Evolutionary conservation across 2,113 vertebrate species (phyloP).

Genomic region (Scalopus aquaticus): DNA sequence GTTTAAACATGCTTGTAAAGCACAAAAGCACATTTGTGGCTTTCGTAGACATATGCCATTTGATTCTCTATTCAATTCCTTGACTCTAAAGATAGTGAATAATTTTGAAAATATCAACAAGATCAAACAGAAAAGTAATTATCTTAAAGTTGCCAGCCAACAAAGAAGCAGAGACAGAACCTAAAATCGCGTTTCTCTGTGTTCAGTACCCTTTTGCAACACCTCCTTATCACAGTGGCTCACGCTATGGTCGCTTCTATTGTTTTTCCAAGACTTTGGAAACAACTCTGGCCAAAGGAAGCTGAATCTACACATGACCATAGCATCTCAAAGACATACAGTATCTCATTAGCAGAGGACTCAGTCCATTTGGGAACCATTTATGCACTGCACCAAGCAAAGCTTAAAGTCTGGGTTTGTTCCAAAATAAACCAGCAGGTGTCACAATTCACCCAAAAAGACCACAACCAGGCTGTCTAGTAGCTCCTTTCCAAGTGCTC

Average conservation of each 20-base stretch:
- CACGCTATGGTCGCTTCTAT: not conserved
- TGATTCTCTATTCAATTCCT: not conserved
- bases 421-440: conserved; percentile 74
- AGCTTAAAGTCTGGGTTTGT: not conserved
- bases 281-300: not conserved
- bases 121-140: not conserved
- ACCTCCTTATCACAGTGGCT: not conserved
- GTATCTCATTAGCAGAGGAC: not conserved
- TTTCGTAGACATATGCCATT: not conserved
- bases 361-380: not conserved
- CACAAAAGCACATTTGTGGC: not conserved
- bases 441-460: conserved; percentile 81
- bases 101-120: not conserved
- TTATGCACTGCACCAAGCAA: not conserved
- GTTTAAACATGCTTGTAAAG: not conserved
- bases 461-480: not conserved
- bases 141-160: not conserved
- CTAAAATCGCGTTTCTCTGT: not conserved
- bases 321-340: no score
- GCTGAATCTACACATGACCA: not conserved
- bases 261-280: not conserved
- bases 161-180: not conserved
- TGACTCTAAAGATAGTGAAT: not conserved
- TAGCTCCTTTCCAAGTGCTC: not conserved
- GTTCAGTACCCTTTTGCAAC: not conserved